These are phyloP conservation scores for Cynocephalus volans DNA, from an alignment of 2,113 vertebrate genomes.

Conservation along the genomic window DNA sequence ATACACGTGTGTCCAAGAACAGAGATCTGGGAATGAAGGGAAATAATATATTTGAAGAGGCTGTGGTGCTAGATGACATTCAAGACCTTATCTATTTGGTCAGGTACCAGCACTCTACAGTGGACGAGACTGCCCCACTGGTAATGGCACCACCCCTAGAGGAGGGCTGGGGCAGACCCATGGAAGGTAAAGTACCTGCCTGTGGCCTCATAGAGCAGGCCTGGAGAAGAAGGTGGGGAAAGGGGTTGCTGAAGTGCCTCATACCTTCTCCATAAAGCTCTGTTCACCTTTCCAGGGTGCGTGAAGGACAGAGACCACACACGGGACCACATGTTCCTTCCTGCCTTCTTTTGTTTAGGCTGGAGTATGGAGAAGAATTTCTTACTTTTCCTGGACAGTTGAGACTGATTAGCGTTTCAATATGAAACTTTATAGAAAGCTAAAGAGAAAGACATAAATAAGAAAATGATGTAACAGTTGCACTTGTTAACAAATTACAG, in stretches of 20 bases:
- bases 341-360: neutral
- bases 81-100: slow-evolving; percentile 96
- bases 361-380: neutral
- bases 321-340: no score
- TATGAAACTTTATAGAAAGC: slow-evolving; percentile 26
- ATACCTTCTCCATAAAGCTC: neutral
- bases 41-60: slow-evolving; percentile 89
- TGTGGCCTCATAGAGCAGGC: neutral
- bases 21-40: slow-evolving; percentile 84
- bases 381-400: neutral
- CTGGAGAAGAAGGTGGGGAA: neutral
- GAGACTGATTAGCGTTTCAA: neutral
- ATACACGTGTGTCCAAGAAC: slow-evolving; percentile 84
- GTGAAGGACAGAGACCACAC: no score
- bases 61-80: slow-evolving; percentile 93
- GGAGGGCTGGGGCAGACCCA: neutral
- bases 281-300: neutral
- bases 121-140: slow-evolving; percentile 88
- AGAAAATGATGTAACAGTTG: neutral
- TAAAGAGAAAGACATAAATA: neutral
- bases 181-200: slow-evolving; percentile 83
- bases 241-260: neutral
- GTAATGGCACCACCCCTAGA: slow-evolving; percentile 49
- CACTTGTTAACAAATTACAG: neutral
- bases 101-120: slow-evolving; percentile 91